Conservation (phyloP, 2,113 vertebrate species). For the Vimba vimba region DNA sequence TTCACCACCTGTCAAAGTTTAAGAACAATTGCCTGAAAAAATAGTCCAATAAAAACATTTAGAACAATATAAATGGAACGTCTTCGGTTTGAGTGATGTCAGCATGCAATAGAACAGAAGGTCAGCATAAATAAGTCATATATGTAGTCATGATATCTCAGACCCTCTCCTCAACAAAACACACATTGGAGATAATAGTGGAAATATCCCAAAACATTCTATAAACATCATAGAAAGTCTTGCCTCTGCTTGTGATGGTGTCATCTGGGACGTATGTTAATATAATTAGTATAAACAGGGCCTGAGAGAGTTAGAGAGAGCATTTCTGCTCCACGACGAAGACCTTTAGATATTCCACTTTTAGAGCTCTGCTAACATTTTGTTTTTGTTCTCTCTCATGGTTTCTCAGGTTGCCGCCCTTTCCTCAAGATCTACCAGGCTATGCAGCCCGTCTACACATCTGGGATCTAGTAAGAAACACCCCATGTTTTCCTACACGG, state of each 20-base stretch:
- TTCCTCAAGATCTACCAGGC: slow-evolving; percentile 99
- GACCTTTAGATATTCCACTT: background rate
- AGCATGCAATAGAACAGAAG: background rate
- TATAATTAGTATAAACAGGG: background rate
- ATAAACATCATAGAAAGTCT: background rate
- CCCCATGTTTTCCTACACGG: slow-evolving; percentile 45
- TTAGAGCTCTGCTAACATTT: slow-evolving; percentile 34
- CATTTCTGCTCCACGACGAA: background rate
- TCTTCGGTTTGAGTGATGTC: background rate
- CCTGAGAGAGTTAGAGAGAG: background rate
- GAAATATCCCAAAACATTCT: too few species aligned
- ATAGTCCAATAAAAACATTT: background rate
- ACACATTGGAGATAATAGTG: background rate
- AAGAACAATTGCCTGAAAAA: background rate
- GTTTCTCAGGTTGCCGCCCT: slow-evolving; percentile 88
- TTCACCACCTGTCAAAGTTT: background rate
- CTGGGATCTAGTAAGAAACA: slow-evolving; percentile 94
- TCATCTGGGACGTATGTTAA: background rate
- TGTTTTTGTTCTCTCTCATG: slow-evolving; percentile 35
- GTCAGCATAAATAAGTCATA: background rate
- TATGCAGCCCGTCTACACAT: slow-evolving; percentile 98
- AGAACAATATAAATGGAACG: background rate
- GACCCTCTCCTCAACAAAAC: background rate
- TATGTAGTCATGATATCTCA: background rate
- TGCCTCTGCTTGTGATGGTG: background rate